These are phyloP conservation scores for Enteromius mattozi DNA, from an alignment of 2,797 vertebrate genomes.

Conservation along the genomic window DNA sequence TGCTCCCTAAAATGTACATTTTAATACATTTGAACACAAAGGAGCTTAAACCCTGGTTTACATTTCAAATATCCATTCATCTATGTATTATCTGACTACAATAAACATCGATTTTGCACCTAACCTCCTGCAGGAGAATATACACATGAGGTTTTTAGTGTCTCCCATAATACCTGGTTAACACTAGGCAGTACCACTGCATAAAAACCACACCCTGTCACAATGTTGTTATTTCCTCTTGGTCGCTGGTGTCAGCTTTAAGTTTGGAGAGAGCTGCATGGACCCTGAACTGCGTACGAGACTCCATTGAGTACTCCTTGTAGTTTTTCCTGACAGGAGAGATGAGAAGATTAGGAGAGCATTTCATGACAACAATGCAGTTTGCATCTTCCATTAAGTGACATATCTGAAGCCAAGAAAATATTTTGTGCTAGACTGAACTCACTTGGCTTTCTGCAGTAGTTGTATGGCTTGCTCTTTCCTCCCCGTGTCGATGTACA, in stretches of 20 bases:
- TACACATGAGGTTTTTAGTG: slow-evolving; percentile 15
- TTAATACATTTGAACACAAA: background rate
- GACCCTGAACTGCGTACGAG: slow-evolving; percentile 84
- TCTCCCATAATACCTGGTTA: background rate
- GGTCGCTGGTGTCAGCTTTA: slow-evolving; percentile 76
- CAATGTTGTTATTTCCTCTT: slow-evolving; percentile 72
- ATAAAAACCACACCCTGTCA: slow-evolving; percentile 50
- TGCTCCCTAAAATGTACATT: background rate
- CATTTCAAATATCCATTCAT: background rate
- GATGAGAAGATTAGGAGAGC: background rate
- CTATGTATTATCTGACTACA: slow-evolving; percentile 23
- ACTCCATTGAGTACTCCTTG: slow-evolving; percentile 89
- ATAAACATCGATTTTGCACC: background rate
- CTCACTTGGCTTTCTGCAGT: slow-evolving; percentile 85
- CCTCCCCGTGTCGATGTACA: slow-evolving; percentile 77
- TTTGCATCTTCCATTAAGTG: background rate
- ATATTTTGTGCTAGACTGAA: slow-evolving; percentile 10
- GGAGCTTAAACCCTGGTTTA: background rate
- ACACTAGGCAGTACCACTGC: background rate
- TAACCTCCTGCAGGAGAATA: background rate
- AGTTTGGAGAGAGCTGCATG: slow-evolving; percentile 85
- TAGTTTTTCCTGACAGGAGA: slow-evolving; percentile 79
- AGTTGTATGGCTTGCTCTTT: slow-evolving; percentile 80
- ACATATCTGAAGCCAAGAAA: background rate
- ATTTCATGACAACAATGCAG: background rate